These are phyloP conservation scores for Temnothorax nylanderi DNA, from an alignment of 1,140 invertebrate genomes.

Conservation along the genomic window DNA sequence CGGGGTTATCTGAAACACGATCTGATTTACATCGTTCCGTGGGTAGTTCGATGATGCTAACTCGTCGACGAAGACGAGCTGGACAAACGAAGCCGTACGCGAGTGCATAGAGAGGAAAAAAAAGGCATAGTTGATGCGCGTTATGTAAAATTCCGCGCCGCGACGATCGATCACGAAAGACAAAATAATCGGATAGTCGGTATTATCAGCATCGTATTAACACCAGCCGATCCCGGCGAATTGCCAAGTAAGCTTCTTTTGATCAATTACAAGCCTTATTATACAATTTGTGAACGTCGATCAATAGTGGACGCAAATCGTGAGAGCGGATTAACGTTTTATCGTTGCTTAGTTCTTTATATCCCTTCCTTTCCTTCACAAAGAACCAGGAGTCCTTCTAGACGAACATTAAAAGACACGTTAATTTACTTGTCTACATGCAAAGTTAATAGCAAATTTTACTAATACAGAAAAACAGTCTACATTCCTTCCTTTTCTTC, in stretches of 20 bases:
- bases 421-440: not conserved
- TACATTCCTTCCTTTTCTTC: not conserved
- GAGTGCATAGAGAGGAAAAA: not conserved
- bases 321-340: conserved; percentile 3
- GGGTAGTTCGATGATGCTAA: conserved; percentile 36
- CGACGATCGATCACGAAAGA: conserved; percentile 25
- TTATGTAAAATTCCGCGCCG: conserved; percentile 13
- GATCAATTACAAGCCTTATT: conserved; percentile 10
- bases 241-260: conserved; percentile 22
- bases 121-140: not conserved
- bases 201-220: conserved; percentile 15
- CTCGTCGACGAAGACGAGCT: not conserved
- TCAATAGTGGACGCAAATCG: not conserved
- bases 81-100: conserved; percentile 31
- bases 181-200: conserved; percentile 44
- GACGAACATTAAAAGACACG: not conserved
- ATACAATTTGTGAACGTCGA: conserved; percentile 3
- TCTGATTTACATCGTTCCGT: conserved; percentile 43
- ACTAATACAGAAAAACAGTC: not conserved
- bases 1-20: conserved; percentile 36
- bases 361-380: not conserved
- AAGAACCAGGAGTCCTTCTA: not conserved
- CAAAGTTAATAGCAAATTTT: not conserved
- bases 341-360: not conserved
- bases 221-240: conserved; percentile 15